Base-by-base conservation (phyloP, 1,140 invertebrate genomes). In the Hylaeus volcanicus region DNA sequence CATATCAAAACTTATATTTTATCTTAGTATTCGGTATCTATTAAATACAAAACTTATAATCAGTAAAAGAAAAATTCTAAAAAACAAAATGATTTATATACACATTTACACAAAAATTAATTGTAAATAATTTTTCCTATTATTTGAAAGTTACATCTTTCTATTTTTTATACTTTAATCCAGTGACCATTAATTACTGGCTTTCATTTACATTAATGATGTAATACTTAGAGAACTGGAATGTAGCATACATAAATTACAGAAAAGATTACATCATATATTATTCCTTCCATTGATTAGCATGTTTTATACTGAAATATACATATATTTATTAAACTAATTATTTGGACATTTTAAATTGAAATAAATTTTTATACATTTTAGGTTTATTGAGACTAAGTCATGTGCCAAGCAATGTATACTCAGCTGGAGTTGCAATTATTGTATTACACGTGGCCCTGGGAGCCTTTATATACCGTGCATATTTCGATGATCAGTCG, bases 401-500 rank as follows among this genome's bases (percentile, higher is more conserved):
- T 66, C 93, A 94, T 55, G 91, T 96, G 58, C 92, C 94, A 15
- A 96, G 95, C 80, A 97, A 96, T 91, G 96, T 97, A 63, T 96
- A 96, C 88, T 95, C 96, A 15, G 96, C 96, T 61, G 94, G 96
- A 39, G 94, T 95, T 73, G 95, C 96, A 4, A 94, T 97, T 9
- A 83, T 96, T 2, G 94, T 96, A 14, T 90, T 97, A 58, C 96
- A 97, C 89, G 83, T 96, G 61, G 96, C 96, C 9, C 86, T 97
- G 56, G 96, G 95, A n/a, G 90, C 96, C 43, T 97, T 96, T 88
- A 97, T 97, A 89, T 96, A 96, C 84, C 94, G 94, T 86, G 96
- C 96, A 1, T 97, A 97, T 88, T 96, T 94, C 83, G 95, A 95
- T n/a, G 87, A 86, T 71, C 85, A 82, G 48, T 73, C 79, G 8